phyloP scores from a whole-genome alignment of 1,140 invertebrate genomes.

The Bombus pascuorum region DNA sequence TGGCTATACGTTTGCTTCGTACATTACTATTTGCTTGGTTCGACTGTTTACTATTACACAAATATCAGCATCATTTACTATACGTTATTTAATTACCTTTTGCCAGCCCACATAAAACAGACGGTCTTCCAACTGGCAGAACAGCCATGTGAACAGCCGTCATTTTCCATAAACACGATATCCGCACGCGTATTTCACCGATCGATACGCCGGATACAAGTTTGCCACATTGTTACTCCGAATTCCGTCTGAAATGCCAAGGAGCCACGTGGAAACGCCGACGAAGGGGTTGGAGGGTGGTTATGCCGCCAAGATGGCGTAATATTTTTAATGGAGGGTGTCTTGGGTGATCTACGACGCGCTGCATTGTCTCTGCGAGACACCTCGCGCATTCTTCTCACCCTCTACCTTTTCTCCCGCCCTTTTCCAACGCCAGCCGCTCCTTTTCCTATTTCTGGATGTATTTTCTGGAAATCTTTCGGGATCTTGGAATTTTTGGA shows the following conservation, averaged over 20 bases:
- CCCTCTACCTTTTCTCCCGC: not conserved
- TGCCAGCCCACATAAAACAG: not conserved
- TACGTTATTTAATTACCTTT: too few species aligned
- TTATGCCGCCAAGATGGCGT: constrained; percentile 64
- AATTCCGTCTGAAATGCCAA: constrained; percentile 25
- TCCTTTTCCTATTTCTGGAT: not conserved
- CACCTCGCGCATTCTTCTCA: constrained; percentile 2
- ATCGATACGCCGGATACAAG: constrained; percentile 43
- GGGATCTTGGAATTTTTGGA: not conserved
- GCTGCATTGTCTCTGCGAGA: constrained; percentile 61
- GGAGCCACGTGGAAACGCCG: not conserved
- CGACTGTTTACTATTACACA: too few species aligned
- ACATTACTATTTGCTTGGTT: too few species aligned
- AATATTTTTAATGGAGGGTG: constrained; percentile 72
- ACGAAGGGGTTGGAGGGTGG: not conserved
- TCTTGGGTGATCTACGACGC: constrained; percentile 66
- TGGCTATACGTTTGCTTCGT: too few species aligned
- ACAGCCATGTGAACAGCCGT: not conserved
- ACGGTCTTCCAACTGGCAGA: too few species aligned
- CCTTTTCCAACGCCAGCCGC: not conserved
- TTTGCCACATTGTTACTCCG: constrained; percentile 63
- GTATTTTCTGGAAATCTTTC: not conserved
- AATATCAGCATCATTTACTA: too few species aligned
- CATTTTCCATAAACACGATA: constrained; percentile 11
- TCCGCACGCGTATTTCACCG: constrained; percentile 52